Conservation (phyloP, 2,797 vertebrate species). For the Cynopterus sphinx region DNA sequence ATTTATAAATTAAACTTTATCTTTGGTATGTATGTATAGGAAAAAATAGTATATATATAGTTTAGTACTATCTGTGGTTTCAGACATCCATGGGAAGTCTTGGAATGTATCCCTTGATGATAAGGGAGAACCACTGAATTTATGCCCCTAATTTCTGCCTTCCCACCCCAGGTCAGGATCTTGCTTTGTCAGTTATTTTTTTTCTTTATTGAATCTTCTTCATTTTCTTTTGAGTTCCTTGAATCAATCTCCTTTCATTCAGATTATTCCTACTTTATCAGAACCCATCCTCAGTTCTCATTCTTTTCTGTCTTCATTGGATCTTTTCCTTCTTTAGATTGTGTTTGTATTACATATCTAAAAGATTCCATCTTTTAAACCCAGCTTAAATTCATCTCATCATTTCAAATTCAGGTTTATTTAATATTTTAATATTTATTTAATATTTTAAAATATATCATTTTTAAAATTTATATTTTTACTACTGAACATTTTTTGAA, state of each 20-base stretch:
- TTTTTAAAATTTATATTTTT: constrained; percentile 45
- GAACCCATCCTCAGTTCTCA: neutral
- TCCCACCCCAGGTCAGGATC: neutral
- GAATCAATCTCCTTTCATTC: neutral
- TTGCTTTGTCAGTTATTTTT: constrained; percentile 1
- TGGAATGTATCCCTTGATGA: neutral
- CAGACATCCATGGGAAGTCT: neutral
- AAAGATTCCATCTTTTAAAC: neutral
- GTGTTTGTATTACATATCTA: neutral
- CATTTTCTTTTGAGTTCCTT: constrained; percentile 17
- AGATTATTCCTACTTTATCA: neutral
- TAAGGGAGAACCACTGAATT: neutral
- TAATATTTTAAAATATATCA: neutral
- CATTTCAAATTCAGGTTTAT: neutral
- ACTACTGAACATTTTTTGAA: neutral
- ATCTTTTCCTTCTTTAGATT: neutral
- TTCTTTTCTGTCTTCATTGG: neutral
- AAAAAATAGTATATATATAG: neutral
- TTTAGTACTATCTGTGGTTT: neutral
- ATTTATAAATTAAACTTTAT: neutral
- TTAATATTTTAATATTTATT: neutral
- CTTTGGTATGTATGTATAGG: neutral
- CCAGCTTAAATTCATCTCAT: neutral
- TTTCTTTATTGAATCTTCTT: neutral
- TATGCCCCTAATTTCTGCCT: neutral